These are phyloP conservation scores for Polypterus senegalus DNA, from an alignment of 2,113 vertebrate genomes.

Conservation along the genomic window DNA sequence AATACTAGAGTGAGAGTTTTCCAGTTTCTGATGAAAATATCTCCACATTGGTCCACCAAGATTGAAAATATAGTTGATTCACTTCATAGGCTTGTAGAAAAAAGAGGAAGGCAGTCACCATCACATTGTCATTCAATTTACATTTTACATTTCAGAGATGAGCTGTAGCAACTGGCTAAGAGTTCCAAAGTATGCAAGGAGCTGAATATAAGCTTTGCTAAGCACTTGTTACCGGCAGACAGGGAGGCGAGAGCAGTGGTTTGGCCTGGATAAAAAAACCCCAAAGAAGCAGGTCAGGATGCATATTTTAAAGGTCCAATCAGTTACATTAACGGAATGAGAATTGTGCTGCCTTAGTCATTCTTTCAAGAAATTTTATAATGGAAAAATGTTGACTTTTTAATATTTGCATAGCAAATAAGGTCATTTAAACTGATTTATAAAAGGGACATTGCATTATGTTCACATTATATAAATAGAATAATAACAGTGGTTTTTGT, in stretches of 20 bases:
- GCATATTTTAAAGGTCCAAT: neutral
- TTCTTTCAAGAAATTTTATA: too few species aligned
- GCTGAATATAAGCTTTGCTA: neutral
- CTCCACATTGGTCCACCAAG: constrained; percentile 8
- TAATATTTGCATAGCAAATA: too few species aligned
- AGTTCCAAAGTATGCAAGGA: too few species aligned
- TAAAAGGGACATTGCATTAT: too few species aligned
- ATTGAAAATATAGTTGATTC: neutral
- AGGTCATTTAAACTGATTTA: too few species aligned
- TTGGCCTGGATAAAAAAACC: constrained; percentile 6
- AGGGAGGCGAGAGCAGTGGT: constrained; percentile 4
- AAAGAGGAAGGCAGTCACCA: constrained; percentile 6
- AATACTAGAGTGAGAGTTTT: constrained; percentile 5
- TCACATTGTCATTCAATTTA: constrained; percentile 5
- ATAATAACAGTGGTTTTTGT: too few species aligned
- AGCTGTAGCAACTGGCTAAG: neutral
- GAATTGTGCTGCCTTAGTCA: constrained; percentile 2
- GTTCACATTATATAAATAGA: too few species aligned
- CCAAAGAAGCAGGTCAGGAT: neutral
- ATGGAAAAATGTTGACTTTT: too few species aligned
- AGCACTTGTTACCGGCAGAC: constrained; percentile 4
- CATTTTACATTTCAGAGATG: constrained; percentile 6
- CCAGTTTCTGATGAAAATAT: constrained; percentile 3
- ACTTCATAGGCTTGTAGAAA: constrained; percentile 4
- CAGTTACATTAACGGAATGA: neutral